A percentile compares a stretch with the other conserved stretches of the same genome.
These are phyloP conservation scores for Arion vulgaris DNA, from an alignment of 1,140 invertebrate genomes.

Conservation along the genomic window DNA sequence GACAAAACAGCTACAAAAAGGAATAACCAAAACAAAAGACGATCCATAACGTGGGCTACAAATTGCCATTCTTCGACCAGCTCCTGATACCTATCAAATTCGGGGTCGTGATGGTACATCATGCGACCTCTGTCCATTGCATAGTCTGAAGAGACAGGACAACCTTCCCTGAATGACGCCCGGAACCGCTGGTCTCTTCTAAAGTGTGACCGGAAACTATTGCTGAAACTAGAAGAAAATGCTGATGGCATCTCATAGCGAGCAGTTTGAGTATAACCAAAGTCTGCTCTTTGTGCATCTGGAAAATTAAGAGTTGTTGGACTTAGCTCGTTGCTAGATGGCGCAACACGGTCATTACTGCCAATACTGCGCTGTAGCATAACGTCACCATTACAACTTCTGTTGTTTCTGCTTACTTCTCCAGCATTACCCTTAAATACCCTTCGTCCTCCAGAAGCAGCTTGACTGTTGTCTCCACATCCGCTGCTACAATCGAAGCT, in stretches of 20 bases:
- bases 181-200: constrained; percentile 21
- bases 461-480: neutral
- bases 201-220: constrained; percentile 22
- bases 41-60: constrained; percentile 99
- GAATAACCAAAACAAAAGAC: constrained; percentile 97
- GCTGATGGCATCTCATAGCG: constrained; percentile 8
- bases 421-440: neutral
- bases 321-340: neutral
- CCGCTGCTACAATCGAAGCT: neutral
- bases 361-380: constrained; percentile 6
- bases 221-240: neutral
- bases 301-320: neutral
- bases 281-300: neutral
- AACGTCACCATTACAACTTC: constrained; percentile 24
- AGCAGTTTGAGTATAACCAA: neutral
- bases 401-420: neutral
- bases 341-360: constrained; percentile 11
- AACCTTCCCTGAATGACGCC: constrained; percentile 18
- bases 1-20: constrained; percentile 94
- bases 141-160: constrained; percentile 15
- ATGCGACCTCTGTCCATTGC: constrained; percentile 8
- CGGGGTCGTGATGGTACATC: constrained; percentile 2
- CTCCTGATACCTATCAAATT: constrained; percentile 31
- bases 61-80: constrained; percentile 92
- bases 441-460: neutral